Conservation (phyloP, 2,113 vertebrate genomes). For the Ophiodon elongatus region DNA sequence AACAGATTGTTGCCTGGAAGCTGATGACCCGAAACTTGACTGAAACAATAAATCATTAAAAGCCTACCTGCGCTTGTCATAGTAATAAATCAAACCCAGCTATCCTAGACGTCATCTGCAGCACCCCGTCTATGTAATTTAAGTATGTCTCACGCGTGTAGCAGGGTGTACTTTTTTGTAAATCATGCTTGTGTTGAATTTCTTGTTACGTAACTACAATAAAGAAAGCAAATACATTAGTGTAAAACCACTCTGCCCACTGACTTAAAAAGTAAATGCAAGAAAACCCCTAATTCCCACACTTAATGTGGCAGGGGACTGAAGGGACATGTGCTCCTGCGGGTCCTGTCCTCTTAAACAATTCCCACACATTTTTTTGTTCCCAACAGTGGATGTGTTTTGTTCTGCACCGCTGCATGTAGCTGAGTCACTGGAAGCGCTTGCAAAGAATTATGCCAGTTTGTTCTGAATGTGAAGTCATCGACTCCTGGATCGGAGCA, state of each 20-base stretch:
- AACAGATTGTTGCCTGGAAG: slow-evolving; percentile 82
- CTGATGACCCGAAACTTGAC: slow-evolving; percentile 83
- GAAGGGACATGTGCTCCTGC: slow-evolving; percentile 50
- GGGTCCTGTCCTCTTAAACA: slow-evolving; percentile 69
- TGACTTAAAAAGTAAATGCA: slow-evolving; percentile 43
- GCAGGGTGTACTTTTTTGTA: neutral
- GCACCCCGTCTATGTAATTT: slow-evolving; percentile 62
- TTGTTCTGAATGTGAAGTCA: slow-evolving; percentile 48
- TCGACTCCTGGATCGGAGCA: slow-evolving; percentile 56
- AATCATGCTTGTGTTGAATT: slow-evolving; percentile 24
- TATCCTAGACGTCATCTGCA: slow-evolving; percentile 59
- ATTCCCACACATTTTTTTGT: slow-evolving; percentile 62
- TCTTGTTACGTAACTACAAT: neutral
- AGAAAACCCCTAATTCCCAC: slow-evolving; percentile 44
- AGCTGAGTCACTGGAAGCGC: slow-evolving; percentile 61
- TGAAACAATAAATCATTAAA: slow-evolving; percentile 84
- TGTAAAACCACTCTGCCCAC: slow-evolving; percentile 28
- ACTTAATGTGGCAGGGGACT: slow-evolving; percentile 40
- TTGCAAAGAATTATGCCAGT: slow-evolving; percentile 40
- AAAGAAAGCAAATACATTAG: slow-evolving; percentile 21
- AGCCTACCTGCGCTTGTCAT: slow-evolving; percentile 74
- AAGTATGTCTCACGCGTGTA: slow-evolving; percentile 66
- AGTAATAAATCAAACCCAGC: slow-evolving; percentile 81
- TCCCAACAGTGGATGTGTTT: slow-evolving; percentile 69
- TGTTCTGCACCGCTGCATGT: slow-evolving; percentile 50